Evolutionary conservation across 2,797 vertebrate species (phyloP), one percentile per base, ranked within the genome.

Genomic region (Rhynchotus rufescens): DNA sequence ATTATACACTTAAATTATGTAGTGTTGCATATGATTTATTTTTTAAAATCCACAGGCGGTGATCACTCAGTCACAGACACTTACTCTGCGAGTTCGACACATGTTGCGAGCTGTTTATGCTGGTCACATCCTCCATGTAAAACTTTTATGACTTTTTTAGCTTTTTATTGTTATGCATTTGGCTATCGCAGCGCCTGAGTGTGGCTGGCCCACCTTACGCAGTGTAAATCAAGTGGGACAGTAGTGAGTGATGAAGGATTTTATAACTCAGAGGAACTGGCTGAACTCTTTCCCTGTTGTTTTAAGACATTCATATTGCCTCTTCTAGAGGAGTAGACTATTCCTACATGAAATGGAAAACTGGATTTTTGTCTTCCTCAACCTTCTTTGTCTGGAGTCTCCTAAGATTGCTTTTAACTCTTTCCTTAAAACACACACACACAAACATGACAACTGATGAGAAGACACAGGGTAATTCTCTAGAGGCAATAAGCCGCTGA

Each of bases 201-300:
- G 71, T 32, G 74, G 80, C 83, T 92, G 49, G 89, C 52, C 85
- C 68, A 93, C 83, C 83, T 80, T 28, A n/a, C 20, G 66, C 57
- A 73, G 26, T 0, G 4, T 91, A 92, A 95, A 95, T 95, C 85
- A 92, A 92, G 60, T 54, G 67, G 44, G 92, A 84, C 67, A 84
- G 85, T 93, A 92, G 89, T 81, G 80, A 92, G 92, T 82, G 94
- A 77, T 82, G 91, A 94, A 93, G 92, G 78, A 94, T 92, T 95
- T 93, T 89, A 77, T 79, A 91, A 77, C 72, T 56, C 76, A 32
- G 26, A 92, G 49, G 67, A 91, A 30, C 40, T 68, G 30, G 40
- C 36, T 81, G 83, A 88, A 77, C 60, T 42, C 57, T n/a, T 88
- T 64, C 56, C 56, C n/a, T 54, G 44, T 88, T 90, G 21, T 81